phyloP scores from a whole-genome alignment of 2,113 vertebrate species.

The Limnothrissa miodon region DNA sequence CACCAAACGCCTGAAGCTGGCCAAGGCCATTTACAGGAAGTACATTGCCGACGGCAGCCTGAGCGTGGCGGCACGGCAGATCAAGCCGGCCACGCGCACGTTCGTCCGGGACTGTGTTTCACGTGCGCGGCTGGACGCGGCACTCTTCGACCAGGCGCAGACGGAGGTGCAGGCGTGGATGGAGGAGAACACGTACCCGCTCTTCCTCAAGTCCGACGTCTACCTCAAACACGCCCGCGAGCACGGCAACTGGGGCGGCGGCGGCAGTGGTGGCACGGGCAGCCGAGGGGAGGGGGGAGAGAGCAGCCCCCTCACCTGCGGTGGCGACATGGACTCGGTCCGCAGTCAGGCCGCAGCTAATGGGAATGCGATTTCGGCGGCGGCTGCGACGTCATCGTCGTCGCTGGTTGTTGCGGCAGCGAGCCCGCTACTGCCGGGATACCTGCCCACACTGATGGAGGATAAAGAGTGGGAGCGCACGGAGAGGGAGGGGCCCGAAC shows the following conservation, averaged over 20 bases:
- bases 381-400: too few relatives aligned
- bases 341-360: background rate
- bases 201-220: slow-evolving; percentile 94
- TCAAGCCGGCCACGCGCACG: slow-evolving; percentile 89
- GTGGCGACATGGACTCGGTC: background rate
- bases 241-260: background rate
- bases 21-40: slow-evolving; percentile 94
- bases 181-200: slow-evolving; percentile 94
- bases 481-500: slow-evolving; percentile 62
- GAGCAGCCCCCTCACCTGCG: background rate
- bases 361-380: background rate
- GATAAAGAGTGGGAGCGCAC: slow-evolving; percentile 86
- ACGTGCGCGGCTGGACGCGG: slow-evolving; percentile 84
- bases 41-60: slow-evolving; percentile 86
- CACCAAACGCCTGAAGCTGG: slow-evolving; percentile 88
- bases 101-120: slow-evolving; percentile 90
- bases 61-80: slow-evolving; percentile 83
- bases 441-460: slow-evolving; percentile 88
- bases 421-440: slow-evolving; percentile 65
- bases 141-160: slow-evolving; percentile 95
- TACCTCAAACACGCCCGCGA: slow-evolving; percentile 88
- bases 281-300: background rate
- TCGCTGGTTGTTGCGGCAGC: background rate
- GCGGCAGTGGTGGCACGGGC: background rate
- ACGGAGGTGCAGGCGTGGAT: slow-evolving; percentile 91